Evolutionary conservation across 2,113 vertebrate species (phyloP).

Genomic region (Potamarius usumacintae): DNA sequence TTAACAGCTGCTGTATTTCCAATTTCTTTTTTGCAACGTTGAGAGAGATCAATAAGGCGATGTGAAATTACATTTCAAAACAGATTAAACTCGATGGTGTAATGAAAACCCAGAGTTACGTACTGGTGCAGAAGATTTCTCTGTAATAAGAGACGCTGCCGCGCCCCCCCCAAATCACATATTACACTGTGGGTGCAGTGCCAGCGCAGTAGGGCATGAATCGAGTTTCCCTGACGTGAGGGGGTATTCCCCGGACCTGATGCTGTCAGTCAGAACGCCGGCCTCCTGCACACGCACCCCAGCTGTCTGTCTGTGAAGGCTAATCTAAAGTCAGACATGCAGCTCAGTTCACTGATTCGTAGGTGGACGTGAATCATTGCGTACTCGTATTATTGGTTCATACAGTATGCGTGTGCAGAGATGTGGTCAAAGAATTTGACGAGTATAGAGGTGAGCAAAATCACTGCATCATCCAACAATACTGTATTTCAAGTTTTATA

Average conservation of each 20-base stretch:
- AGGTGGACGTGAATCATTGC: not conserved
- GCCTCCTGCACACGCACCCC: not conserved
- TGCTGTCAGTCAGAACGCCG: conserved; percentile 43
- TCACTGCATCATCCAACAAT: not conserved
- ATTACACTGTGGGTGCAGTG: conserved; percentile 17
- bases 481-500: not conserved
- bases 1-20: conserved; percentile 27
- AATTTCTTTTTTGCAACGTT: conserved; percentile 20
- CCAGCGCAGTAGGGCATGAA: conserved; percentile 46
- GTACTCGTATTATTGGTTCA: not conserved
- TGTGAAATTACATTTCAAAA: not conserved
- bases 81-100: not conserved
- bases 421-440: not conserved
- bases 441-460: not conserved
- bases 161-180: not conserved
- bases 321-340: not conserved
- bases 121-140: not conserved
- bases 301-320: not conserved
- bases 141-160: not conserved
- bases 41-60: not conserved
- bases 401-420: not conserved
- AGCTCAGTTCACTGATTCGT: not conserved
- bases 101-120: not conserved
- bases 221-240: conserved; percentile 60
- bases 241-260: conserved; percentile 58